Evolutionary conservation across 2,888 invertebrate genomes (phyloP), one percentile per base, ranked within the genome.

Genomic region (Oscheius sp.): DNA sequence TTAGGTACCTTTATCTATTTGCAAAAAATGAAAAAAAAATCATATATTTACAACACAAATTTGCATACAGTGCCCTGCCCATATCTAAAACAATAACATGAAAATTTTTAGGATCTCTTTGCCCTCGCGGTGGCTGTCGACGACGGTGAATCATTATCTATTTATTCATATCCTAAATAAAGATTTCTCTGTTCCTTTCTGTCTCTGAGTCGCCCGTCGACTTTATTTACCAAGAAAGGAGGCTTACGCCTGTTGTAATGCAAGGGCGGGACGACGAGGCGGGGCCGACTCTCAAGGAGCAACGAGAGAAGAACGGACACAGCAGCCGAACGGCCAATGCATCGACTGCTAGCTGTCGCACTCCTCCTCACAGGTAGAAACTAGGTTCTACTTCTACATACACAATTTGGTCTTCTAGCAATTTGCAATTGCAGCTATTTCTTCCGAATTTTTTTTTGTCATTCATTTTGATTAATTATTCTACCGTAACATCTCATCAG

Each of bases 281-380:
- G 62, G 17, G 49, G 30, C 32, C 8, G 47, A 24, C 28, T 30
- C 67, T 45, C 44, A 36, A 36, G 41, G 33, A 49, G 54, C 50
- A 26, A 36, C 30, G n/a, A 36, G 51, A 32, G 59, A 26, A 50
- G 44, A 36, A 56, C 38, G 41, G 49, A 49, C 33, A 38, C 22
- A n/a, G n/a, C n/a, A n/a, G n/a, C n/a, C n/a, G n/a, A n/a, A n/a
- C n/a, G n/a, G n/a, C 14, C 38, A 22, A 63, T 51, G 59, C 30
- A 59, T 33, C 56, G 38, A 54, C 64, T 57, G 66, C 57, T 66
- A 32, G 33, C 47, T 56, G 45, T 66, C 22, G 47, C 66, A 45
- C 56, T 66, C 66, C 57, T 66, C 56, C 45, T 66, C 24, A 56
- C 66, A 66, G 66, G 66, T 64, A 41, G n/a, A n/a, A n/a, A n/a